Conservation (phyloP, 2,113 vertebrate species). For the Passer domesticus region DNA sequence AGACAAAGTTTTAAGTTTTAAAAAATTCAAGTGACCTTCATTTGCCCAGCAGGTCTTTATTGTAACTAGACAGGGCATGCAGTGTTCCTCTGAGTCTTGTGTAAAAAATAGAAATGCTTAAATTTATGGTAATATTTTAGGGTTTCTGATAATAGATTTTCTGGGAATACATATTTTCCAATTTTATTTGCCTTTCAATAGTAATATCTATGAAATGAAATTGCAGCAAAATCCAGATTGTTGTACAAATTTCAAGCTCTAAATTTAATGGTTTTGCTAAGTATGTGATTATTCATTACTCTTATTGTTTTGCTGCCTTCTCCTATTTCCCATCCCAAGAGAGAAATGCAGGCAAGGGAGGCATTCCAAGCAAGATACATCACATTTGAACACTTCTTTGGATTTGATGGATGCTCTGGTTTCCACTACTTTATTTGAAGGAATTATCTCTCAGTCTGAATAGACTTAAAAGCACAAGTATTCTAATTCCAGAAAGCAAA, state of each 20-base stretch:
- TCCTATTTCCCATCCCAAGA: slow-evolving; percentile 34
- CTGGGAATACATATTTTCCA: not conserved
- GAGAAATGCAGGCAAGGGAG: slow-evolving; percentile 19
- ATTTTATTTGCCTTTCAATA: not conserved
- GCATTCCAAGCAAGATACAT: slow-evolving; percentile 3
- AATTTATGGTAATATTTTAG: not conserved
- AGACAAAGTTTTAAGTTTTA: not conserved
- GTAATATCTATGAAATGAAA: slow-evolving; percentile 4
- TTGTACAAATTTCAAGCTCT: not conserved
- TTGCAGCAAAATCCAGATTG: not conserved
- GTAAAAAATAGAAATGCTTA: not conserved
- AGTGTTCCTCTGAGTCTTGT: not conserved
- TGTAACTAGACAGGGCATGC: not conserved
- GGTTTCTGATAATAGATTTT: not conserved
- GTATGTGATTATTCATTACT: slow-evolving; percentile 47
- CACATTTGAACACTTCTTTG: not conserved
- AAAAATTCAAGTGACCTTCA: not conserved
- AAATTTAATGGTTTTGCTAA: slow-evolving; percentile 9
- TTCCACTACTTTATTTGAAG: slow-evolving; percentile 14
- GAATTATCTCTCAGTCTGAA: slow-evolving; percentile 7
- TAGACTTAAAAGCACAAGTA: not conserved
- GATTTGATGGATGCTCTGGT: slow-evolving; percentile 33
- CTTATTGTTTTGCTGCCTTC: slow-evolving; percentile 23
- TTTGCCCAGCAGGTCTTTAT: not conserved
- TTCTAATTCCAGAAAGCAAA: not conserved